phyloP scores from a whole-genome alignment of 2,113 vertebrate species.

The Sinocyclocheilus grahami region DNA sequence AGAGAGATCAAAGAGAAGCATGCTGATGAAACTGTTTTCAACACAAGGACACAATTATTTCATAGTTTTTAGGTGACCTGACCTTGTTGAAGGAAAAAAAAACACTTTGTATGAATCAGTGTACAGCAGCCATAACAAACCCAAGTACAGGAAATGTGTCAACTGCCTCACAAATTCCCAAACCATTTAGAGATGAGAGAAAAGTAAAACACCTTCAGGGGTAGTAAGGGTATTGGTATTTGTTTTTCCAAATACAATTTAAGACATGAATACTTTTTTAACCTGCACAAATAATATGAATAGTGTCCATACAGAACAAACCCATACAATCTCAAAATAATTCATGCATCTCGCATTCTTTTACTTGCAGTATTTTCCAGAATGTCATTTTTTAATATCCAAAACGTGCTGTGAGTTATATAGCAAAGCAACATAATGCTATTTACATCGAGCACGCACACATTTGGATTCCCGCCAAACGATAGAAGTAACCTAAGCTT shows the following conservation, averaged over 20 bases:
- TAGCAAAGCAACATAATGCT: too few relatives aligned
- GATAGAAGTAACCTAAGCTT: too few relatives aligned
- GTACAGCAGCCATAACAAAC: not conserved
- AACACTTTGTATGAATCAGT: not conserved
- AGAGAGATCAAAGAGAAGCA: not conserved
- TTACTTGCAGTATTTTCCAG: too few relatives aligned
- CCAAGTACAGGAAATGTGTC: not conserved
- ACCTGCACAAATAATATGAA: too few relatives aligned
- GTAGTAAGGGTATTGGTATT: not conserved
- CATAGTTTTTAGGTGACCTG: not conserved
- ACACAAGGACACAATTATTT: not conserved
- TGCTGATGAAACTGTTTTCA: not conserved
- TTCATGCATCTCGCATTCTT: too few relatives aligned
- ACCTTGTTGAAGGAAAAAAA: not conserved
- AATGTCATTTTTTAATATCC: too few relatives aligned
- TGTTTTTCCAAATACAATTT: not conserved
- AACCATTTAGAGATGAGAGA: not conserved
- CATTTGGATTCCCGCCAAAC: too few relatives aligned
- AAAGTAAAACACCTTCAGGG: not conserved
- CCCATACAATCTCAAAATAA: too few relatives aligned
- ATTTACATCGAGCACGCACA: too few relatives aligned
- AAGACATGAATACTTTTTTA: not conserved
- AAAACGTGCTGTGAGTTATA: too few relatives aligned
- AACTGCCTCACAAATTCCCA: not conserved
- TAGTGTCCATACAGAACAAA: too few relatives aligned